Evolutionary conservation across 1,140 invertebrate species (phyloP).

Genomic region (Drosophila suzukii): DNA sequence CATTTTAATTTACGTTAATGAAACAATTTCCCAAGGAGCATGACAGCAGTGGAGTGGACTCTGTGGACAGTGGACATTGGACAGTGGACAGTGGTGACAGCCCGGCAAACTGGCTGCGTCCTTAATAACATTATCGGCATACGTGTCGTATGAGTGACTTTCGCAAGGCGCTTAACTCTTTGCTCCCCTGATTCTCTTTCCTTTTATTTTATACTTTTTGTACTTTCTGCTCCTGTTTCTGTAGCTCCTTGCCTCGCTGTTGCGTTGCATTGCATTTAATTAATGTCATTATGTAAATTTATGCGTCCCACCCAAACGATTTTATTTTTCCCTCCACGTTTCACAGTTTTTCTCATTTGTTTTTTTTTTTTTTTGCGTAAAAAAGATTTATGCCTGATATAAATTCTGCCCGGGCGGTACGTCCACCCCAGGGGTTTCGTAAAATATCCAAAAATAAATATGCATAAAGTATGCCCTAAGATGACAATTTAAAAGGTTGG

Average conservation of each 20-base stretch:
- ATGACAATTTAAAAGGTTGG: conserved; percentile 54
- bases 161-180: conserved; percentile 33
- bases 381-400: conserved; percentile 68
- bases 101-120: conserved; percentile 43
- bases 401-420: conserved; percentile 49
- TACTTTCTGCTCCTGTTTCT: conserved; percentile 13
- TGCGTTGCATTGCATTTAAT: conserved; percentile 69
- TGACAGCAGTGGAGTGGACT: conserved; percentile 15
- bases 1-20: conserved; percentile 81
- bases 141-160: conserved; percentile 72
- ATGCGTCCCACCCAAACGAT: conserved; percentile 58
- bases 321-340: conserved; percentile 47
- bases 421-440: not conserved
- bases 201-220: not conserved
- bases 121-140: conserved; percentile 78
- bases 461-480: conserved; percentile 52
- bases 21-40: conserved; percentile 65
- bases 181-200: not conserved
- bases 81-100: conserved; percentile 35
- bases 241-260: conserved; percentile 11
- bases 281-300: conserved; percentile 81
- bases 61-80: conserved; percentile 4
- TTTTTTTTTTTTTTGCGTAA: conserved; percentile 17
- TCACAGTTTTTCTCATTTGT: conserved; percentile 40
- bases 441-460: conserved; percentile 46